Evolutionary conservation across 2,888 invertebrate species (phyloP), one percentile per base, ranked within the genome.

Genomic region (Acanthacorydalis orientalis): DNA sequence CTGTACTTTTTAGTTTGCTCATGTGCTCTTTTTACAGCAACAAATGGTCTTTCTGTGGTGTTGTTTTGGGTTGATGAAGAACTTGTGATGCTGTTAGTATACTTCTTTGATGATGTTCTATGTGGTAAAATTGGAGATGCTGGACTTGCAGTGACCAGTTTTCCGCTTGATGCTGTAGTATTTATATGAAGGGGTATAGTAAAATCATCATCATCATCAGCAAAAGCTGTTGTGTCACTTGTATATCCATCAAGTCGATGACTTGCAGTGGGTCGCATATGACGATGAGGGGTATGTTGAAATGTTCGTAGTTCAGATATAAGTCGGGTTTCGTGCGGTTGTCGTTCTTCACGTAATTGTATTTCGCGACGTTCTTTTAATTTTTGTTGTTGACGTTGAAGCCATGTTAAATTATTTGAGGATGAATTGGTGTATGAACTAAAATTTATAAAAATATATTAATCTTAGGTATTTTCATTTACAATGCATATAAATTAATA

Each of bases 311-410:
- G 62, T 59, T 78, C 77, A 6, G 72, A 70, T 53, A 77, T 65
- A 49, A 79, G 67, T 33, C 74, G 67, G 52, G 73, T 73, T 65
- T 85, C 85, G 60, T 80, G 76, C 52, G 80, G 78, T 55, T 76
- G 72, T 53, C 80, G 74, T 63, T 84, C 82, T 59, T 81, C 80
- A 51, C 80, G 70, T 63, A 80, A 74, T 60, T 82, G 73, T 50
- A 80, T 78, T 61, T 85, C 85, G 56, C 78, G 74, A 55, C 82
- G 74, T 56, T 85, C 85, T 44, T 83, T 75, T 42, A 88, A 71
- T 61, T 86, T 86, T 61, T 83, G 76, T 60, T 88, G 87, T 60
- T 88, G 87, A 53, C 81, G 73, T 64, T 86, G 85, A 51, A 88
- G 71, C 87, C 87, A 88, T 48, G 86, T 81, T 53, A 80, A 67